phyloP scores from a whole-genome alignment of 2,888 invertebrate species.

The Spilosoma lubricipeda region DNA sequence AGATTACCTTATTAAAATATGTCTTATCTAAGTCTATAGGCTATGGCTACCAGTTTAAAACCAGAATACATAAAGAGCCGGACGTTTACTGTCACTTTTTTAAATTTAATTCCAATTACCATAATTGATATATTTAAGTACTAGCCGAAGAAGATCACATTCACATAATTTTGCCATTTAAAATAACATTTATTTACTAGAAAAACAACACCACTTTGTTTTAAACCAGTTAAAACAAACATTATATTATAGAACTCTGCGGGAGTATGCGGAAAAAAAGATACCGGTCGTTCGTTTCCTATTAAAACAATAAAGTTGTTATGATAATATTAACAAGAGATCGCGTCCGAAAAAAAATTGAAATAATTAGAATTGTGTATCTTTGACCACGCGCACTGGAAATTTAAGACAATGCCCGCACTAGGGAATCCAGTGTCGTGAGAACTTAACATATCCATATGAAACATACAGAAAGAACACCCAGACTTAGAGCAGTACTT shows the following conservation, averaged over 20 bases:
- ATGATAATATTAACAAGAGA: not conserved
- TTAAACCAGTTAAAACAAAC: not conserved
- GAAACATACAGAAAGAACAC: no score
- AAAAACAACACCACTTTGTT: conserved; percentile 10
- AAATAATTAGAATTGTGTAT: not conserved
- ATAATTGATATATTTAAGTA: conserved; percentile 7
- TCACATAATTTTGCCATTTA: conserved; percentile 1
- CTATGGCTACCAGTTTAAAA: not conserved
- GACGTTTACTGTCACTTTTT: not conserved
- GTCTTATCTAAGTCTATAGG: not conserved
- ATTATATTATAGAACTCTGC: not conserved
- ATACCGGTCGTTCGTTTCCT: not conserved
- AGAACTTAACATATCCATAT: no score
- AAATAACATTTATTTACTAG: not conserved
- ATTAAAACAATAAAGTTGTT: not conserved
- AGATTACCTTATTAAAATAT: not conserved
- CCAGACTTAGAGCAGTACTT: no score
- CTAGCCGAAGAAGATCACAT: not conserved
- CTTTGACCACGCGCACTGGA: not conserved
- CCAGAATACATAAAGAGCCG: not conserved
- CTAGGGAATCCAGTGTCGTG: no score
- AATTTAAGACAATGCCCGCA: no score
- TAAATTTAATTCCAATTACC: not conserved
- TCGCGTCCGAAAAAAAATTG: not conserved
- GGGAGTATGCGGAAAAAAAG: not conserved